Percentiles rank a stretch among this genome's conserved stretches.
phyloP scores from a whole-genome alignment of 92 coral and sea anemone species.

The Paramuricea clavata region DNA sequence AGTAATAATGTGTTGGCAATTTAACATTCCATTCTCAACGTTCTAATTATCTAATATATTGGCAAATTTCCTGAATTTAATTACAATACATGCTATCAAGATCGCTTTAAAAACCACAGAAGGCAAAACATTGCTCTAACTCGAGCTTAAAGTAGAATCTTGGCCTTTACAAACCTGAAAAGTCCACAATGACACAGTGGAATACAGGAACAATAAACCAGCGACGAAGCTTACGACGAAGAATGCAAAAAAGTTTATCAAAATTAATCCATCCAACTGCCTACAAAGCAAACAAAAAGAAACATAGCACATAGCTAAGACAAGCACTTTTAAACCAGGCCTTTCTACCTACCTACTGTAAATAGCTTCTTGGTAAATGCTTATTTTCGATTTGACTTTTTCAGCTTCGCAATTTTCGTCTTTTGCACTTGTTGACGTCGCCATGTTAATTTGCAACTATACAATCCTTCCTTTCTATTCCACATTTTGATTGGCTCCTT shows the following conservation, averaged over 20 bases:
- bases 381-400: constrained; percentile 28
- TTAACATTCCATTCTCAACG: background rate
- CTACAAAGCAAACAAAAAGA: background rate
- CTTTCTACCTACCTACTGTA: constrained; percentile 38
- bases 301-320: background rate
- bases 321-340: background rate
- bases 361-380: constrained; percentile 37
- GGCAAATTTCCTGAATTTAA: background rate
- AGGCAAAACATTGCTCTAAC: background rate
- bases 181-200: constrained; percentile 38
- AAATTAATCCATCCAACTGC: constrained; percentile 45
- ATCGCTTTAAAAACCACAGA: background rate
- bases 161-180: constrained; percentile 29
- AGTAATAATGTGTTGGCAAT: background rate
- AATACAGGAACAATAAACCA: constrained; percentile 40
- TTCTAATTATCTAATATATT: no score
- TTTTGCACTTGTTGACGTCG: constrained; percentile 34
- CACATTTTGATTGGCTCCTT: constrained; percentile 21
- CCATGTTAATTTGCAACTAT: constrained; percentile 23
- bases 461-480: constrained; percentile 9
- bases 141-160: background rate
- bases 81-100: background rate
- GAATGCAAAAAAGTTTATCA: constrained; percentile 36
- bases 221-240: constrained; percentile 35
- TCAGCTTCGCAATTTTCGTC: background rate